Conservation (phyloP, 2,113 vertebrate genomes). For the Pomatorhinus ruficollis region DNA sequence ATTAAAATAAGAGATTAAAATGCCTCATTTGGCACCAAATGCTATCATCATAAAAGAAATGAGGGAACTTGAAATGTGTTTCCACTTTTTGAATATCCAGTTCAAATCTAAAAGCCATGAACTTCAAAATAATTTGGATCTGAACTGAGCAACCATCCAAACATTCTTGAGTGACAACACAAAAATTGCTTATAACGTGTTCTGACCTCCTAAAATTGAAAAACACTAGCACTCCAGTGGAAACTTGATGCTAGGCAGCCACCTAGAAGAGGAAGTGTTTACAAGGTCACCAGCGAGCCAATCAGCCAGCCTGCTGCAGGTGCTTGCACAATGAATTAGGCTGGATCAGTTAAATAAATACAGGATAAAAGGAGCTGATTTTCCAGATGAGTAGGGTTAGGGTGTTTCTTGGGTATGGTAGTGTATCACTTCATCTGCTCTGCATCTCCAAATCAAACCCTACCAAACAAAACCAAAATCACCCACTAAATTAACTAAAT, state of each 20-base stretch:
- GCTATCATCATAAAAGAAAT: slow-evolving; percentile 43
- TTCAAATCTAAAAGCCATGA: neutral
- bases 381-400: neutral
- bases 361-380: neutral
- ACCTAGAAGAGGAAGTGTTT: neutral
- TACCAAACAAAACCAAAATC: neutral
- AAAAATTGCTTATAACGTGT: neutral
- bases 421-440: neutral
- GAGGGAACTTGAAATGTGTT: neutral
- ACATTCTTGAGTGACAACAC: neutral
- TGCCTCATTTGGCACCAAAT: slow-evolving; percentile 59
- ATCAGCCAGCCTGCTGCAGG: neutral
- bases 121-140: neutral
- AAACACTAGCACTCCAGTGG: neutral
- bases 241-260: neutral
- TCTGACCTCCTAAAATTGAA: neutral
- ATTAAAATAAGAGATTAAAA: slow-evolving; percentile 52
- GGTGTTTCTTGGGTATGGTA: neutral
- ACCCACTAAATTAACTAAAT: neutral
- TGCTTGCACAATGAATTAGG: neutral
- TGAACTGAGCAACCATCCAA: neutral
- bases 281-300: neutral
- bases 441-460: neutral
- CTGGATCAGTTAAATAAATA: neutral
- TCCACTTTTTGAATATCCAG: neutral